Base-by-base conservation (phyloP, 2,888 invertebrate genomes). In the Caenorhabditis sp. region DNA sequence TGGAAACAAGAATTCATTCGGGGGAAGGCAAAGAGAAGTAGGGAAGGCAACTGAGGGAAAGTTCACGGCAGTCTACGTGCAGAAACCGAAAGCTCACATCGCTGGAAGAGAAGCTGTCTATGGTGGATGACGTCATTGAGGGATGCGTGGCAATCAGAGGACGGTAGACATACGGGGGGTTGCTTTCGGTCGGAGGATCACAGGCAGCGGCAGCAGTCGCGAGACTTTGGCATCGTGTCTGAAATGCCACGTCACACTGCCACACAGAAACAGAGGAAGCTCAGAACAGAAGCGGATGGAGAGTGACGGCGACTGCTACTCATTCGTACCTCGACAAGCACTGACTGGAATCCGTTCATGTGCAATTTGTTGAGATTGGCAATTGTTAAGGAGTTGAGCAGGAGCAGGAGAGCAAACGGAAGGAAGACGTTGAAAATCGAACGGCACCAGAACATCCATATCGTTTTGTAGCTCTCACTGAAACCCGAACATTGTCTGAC, bases 361-460 rank as follows among this genome's bases (percentile, higher is more conserved):
- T 77, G 65, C 9, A 76, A 45, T 27, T 73, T 77, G 53, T 72
- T 76, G 26, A 80, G 50, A 43, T 81, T 81, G 2, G 62, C 26
- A 9, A 84, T 74, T 0, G 83, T 82, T 4, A 74, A 53, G 2
- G 61, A 71, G 37, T 84, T 83, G 41, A 84, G 76, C n/a, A 82
- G 48, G 3, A 83, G 72, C 8, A 85, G 76, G 1, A 81, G 72
- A 6, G 78, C 61, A 45, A 85, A 85, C 0, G 85, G 85, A 17
- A 82, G 53, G 43, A 84, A 82, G n/a, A 84, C 83, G 43, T 82
- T 83, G 76, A 84, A 79, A 9, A 85, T 66, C 37, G 77, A 79
- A 2, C 84, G 77, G 62, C 79, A 78, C 79, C 81, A 83, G 71
- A 84, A 83, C 83, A 83, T 83, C 78, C 81, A 80, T n/a, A 80